Percentiles rank a stretch among this genome's conserved stretches.
Evolutionary conservation across 1,140 invertebrate species (phyloP).

Genomic region (Drosophila ficusphila): DNA sequence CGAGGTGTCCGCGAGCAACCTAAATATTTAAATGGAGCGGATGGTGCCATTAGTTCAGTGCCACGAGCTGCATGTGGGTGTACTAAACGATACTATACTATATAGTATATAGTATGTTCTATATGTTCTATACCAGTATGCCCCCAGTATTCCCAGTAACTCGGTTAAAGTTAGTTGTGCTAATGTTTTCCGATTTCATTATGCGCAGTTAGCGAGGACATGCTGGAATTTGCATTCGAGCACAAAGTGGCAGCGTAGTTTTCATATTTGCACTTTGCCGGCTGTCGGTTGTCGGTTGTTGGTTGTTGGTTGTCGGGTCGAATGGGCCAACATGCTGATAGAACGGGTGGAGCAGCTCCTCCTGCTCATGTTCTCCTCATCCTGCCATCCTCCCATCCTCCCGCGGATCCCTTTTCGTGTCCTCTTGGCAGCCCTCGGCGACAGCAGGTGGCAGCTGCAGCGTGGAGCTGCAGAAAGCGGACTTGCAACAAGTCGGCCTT

Average conservation of each 20-base stretch:
- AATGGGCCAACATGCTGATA: slow-evolving; percentile 25
- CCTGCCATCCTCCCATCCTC: too few species aligned
- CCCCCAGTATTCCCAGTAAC: too few species aligned
- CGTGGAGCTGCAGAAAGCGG: background rate
- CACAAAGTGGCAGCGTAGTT: slow-evolving; percentile 60
- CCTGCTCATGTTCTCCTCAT: too few species aligned
- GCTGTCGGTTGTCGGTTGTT: too few species aligned
- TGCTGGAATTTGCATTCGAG: slow-evolving; percentile 54
- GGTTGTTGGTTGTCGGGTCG: background rate
- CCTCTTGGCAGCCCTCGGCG: slow-evolving; percentile 6
- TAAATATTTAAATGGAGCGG: slow-evolving; percentile 11
- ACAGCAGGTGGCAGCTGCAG: slow-evolving; percentile 7
- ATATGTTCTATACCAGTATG: too few species aligned
- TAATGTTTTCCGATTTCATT: slow-evolving; percentile 69
- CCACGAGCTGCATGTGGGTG: too few species aligned
- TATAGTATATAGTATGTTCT: too few species aligned
- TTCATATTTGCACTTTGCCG: slow-evolving; percentile 40
- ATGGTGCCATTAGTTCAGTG: too few species aligned
- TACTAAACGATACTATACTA: too few species aligned
- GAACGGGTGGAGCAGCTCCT: slow-evolving; percentile 10
- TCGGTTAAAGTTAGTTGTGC: slow-evolving; percentile 55
- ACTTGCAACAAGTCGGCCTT: background rate
- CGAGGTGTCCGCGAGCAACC: too few species aligned
- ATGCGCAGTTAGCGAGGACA: slow-evolving; percentile 6
- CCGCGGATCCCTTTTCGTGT: background rate